Conservation (phyloP, 1,140 invertebrate genomes). For the Saccostrea cuccullata region DNA sequence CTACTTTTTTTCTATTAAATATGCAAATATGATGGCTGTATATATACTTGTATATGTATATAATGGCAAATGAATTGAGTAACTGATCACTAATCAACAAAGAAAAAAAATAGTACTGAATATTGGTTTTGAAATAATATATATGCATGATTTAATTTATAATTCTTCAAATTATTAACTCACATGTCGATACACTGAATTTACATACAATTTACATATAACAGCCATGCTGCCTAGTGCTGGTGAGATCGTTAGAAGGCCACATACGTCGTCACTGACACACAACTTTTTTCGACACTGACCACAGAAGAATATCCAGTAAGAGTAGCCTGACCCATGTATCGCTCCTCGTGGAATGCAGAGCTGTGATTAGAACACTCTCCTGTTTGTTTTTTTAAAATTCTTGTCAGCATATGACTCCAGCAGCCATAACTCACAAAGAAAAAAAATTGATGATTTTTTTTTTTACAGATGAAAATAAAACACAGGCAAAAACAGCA, state of each 20-base stretch:
- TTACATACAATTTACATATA: slow-evolving; percentile 27
- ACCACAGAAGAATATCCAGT: slow-evolving; percentile 7
- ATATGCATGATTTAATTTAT: background rate
- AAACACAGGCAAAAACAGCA: slow-evolving; percentile 19
- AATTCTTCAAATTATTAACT: background rate
- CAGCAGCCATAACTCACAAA: slow-evolving; percentile 3
- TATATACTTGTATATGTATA: slow-evolving; percentile 15
- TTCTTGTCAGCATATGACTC: slow-evolving; percentile 5
- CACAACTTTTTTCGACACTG: slow-evolving; percentile 5
- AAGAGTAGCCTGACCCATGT: background rate
- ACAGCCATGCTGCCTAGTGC: slow-evolving; percentile 35
- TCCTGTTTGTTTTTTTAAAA: background rate
- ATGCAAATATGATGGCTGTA: background rate
- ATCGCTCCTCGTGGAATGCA: slow-evolving; percentile 9
- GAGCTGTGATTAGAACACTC: slow-evolving; percentile 19
- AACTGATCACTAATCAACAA: background rate
- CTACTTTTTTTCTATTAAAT: slow-evolving; percentile 17
- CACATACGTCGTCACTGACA: slow-evolving; percentile 28
- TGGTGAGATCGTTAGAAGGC: slow-evolving; percentile 34
- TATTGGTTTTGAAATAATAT: slow-evolving; percentile 25
- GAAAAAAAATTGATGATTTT: background rate
- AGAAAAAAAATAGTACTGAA: slow-evolving; percentile 7
- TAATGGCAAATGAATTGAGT: slow-evolving; percentile 20
- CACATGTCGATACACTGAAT: slow-evolving; percentile 16
- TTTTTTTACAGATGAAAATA: slow-evolving; percentile 9